phyloP scores from a whole-genome alignment of 2,113 vertebrate species.

The Thryonomys swinderianus region DNA sequence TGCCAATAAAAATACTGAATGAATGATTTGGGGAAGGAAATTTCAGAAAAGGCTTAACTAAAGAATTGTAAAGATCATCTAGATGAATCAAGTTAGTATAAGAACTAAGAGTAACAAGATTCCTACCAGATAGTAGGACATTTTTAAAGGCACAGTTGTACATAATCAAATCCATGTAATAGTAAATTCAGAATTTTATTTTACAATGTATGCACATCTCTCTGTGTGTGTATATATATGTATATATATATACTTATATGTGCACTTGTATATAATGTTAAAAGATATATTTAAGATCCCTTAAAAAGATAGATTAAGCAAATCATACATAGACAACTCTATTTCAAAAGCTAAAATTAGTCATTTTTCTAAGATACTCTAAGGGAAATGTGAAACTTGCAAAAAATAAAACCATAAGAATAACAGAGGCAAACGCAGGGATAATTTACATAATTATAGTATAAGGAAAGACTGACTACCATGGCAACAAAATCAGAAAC shows the following conservation, averaged over 20 bases:
- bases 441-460: neutral
- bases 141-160: constrained; percentile 29
- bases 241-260: neutral
- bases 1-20: neutral
- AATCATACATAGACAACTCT: neutral
- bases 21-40: neutral
- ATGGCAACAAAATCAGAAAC: neutral
- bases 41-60: neutral
- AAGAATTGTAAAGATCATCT: constrained; percentile 13
- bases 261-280: neutral
- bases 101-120: neutral
- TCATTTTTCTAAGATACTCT: neutral
- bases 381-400: neutral
- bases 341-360: constrained; percentile 8
- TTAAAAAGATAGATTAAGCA: constrained; percentile 22
- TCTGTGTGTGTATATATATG: neutral
- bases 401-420: constrained; percentile 42
- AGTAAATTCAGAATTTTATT: neutral
- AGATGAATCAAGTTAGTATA: neutral
- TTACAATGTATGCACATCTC: neutral
- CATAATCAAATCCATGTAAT: neutral
- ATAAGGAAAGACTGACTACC: constrained; percentile 13
- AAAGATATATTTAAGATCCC: constrained; percentile 14
- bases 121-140: neutral
- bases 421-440: neutral